Conservation (phyloP, 2,113 vertebrate species). For the Numida meleagris region DNA sequence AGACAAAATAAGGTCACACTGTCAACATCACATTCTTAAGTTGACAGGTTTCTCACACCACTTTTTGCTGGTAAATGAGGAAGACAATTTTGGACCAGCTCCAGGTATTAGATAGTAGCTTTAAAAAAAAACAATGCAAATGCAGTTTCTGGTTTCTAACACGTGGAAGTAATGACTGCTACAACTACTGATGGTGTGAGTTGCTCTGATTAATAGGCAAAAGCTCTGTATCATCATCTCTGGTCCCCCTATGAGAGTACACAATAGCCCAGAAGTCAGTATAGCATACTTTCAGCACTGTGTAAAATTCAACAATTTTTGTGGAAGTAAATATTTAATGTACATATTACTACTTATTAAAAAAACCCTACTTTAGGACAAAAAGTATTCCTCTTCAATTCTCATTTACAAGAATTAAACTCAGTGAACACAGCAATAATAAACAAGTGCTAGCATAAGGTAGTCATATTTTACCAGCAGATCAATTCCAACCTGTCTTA, state of each 20-base stretch:
- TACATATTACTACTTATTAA: background rate
- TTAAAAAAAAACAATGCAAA: background rate
- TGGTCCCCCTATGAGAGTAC: background rate
- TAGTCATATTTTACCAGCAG: background rate
- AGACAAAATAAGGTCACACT: background rate
- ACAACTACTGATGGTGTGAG: background rate
- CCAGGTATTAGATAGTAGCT: background rate
- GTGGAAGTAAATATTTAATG: background rate
- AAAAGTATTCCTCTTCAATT: background rate
- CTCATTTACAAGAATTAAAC: background rate
- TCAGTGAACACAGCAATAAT: background rate
- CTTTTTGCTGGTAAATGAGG: background rate
- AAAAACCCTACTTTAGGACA: background rate
- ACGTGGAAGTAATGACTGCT: background rate
- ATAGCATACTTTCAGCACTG: background rate
- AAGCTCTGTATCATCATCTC: background rate
- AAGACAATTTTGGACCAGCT: background rate
- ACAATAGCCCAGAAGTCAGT: background rate
- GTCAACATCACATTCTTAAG: background rate
- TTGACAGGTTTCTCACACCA: background rate
- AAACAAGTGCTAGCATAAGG: background rate
- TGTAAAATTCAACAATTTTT: background rate
- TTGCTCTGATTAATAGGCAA: background rate
- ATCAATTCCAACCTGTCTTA: background rate
- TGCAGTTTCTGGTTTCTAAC: background rate